Evolutionary conservation across 2,113 vertebrate genomes (phyloP).

Genomic region (Apteryx mantelli): DNA sequence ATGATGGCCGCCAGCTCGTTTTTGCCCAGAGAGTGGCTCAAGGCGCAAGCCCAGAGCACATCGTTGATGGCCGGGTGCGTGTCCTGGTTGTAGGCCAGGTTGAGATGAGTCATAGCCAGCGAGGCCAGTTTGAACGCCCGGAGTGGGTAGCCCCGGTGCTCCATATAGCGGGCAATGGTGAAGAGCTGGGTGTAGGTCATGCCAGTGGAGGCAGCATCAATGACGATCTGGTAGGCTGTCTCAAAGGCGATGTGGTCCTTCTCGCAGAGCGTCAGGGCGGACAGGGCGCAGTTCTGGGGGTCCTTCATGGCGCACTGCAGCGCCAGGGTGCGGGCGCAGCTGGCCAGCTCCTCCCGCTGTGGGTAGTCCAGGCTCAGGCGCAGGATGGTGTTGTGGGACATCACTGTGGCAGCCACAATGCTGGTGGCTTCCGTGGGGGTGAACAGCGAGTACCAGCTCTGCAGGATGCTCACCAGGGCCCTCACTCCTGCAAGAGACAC

Average conservation of each 20-base stretch:
- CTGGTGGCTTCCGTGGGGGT: slow-evolving; percentile 98
- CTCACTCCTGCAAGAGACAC: slow-evolving; percentile 84
- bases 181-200: slow-evolving; percentile 98
- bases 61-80: slow-evolving; percentile 98
- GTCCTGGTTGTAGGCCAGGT: slow-evolving; percentile 99
- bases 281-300: slow-evolving; percentile 97
- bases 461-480: slow-evolving; percentile 95
- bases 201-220: slow-evolving; percentile 92
- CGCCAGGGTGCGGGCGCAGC: slow-evolving; percentile 93
- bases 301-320: slow-evolving; percentile 99
- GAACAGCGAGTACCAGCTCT: slow-evolving; percentile 98
- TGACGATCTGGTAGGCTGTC: slow-evolving; percentile 97
- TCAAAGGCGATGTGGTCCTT: slow-evolving; percentile 99
- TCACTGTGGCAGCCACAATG: slow-evolving; percentile 95
- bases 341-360: slow-evolving; percentile 95
- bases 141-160: slow-evolving; percentile 95
- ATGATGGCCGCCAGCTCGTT: slow-evolving; percentile 97
- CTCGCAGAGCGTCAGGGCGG: slow-evolving; percentile 95
- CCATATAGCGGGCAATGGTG: slow-evolving; percentile 98
- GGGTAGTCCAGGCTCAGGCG: slow-evolving; percentile 96
- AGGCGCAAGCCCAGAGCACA: slow-evolving; percentile 96
- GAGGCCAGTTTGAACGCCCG: slow-evolving; percentile 97
- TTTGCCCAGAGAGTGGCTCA: slow-evolving; percentile 98
- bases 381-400: slow-evolving; percentile 96
- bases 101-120: slow-evolving; percentile 96